Percentiles rank a stretch among this genome's conserved stretches.
Conservation (phyloP, 2,113 vertebrate species). For the Brienomyrus longianalis region DNA sequence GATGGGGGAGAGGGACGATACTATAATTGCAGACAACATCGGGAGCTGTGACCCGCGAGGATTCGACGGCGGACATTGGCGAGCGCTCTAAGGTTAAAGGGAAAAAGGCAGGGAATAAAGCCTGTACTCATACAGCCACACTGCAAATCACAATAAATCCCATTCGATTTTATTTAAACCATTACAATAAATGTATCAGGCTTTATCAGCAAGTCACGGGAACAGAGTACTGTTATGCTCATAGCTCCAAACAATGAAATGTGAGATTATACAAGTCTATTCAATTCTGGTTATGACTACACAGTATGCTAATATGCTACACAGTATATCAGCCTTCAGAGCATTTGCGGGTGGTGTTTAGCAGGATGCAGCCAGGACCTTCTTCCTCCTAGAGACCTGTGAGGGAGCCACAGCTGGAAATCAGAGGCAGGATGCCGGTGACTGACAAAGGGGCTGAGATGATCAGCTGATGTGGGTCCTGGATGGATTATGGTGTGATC, state of each 20-base stretch:
- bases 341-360: not conserved
- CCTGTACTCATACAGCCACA: not conserved
- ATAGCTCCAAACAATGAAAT: not conserved
- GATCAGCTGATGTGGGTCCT: not conserved
- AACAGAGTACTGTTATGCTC: not conserved
- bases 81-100: not conserved
- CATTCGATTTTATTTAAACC: not conserved
- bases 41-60: not conserved
- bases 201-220: not conserved
- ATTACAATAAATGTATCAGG: not conserved
- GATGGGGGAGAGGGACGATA: slow-evolving; percentile 33
- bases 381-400: not conserved
- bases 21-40: slow-evolving; percentile 33
- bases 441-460: not conserved
- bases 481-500: not conserved
- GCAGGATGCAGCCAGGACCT: not conserved
- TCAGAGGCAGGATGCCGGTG: not conserved
- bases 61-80: not conserved
- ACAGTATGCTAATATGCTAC: not conserved
- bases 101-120: not conserved
- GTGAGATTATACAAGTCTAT: not conserved
- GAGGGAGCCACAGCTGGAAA: not conserved
- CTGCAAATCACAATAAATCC: not conserved
- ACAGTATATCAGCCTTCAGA: not conserved
- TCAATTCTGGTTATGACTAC: not conserved